phyloP scores from a whole-genome alignment of 2,113 vertebrate species.

The Dolichotis patagonum region DNA sequence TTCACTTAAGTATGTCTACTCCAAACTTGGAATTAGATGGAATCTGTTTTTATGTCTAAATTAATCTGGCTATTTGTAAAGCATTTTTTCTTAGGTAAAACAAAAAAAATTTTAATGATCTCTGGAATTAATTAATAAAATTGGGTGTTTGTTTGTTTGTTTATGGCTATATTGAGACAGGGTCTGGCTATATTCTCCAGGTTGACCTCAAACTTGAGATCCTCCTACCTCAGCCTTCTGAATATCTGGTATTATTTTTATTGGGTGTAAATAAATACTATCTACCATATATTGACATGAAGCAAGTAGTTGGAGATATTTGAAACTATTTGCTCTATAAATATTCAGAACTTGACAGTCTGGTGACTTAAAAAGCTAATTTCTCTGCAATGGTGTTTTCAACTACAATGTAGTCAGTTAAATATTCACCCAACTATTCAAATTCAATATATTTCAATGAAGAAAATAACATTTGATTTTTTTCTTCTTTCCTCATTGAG shows the following conservation, averaged over 20 bases:
- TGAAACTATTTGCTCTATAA: neutral
- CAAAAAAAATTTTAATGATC: neutral
- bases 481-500: neutral
- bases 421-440: neutral
- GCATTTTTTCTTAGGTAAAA: neutral
- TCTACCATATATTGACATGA: neutral
- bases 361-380: neutral
- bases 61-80: constrained; percentile 38
- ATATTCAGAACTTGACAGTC: neutral
- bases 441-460: neutral
- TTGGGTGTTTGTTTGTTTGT: neutral
- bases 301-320: neutral
- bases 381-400: constrained; percentile 2
- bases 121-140: neutral
- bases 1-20: neutral
- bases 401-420: neutral
- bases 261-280: neutral
- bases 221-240: neutral
- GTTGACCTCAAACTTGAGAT: neutral
- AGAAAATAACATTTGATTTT: neutral
- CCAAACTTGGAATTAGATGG: constrained; percentile 61
- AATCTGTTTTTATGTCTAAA: constrained; percentile 49
- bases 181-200: neutral
- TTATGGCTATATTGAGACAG: neutral
- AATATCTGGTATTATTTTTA: neutral